Evolutionary conservation across 2,888 invertebrate genomes (phyloP).

Genomic region (Heliconius ethilla): DNA sequence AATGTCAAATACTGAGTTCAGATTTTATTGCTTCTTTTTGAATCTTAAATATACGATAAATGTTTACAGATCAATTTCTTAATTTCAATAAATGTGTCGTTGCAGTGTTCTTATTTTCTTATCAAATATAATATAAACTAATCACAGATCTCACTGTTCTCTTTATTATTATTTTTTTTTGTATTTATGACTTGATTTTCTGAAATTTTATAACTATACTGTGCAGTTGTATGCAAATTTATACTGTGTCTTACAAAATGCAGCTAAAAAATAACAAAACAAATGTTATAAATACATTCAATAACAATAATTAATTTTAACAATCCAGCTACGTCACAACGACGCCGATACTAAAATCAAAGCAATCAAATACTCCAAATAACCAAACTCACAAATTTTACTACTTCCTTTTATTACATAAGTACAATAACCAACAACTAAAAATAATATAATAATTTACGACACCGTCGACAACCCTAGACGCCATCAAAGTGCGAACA

Average conservation of each 20-base stretch:
- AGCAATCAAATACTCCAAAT: conserved; percentile 2
- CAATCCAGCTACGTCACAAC: not conserved
- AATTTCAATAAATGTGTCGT: too few relatives aligned
- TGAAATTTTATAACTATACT: too few relatives aligned
- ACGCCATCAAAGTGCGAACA: conserved; percentile 50
- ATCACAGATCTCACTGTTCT: too few relatives aligned
- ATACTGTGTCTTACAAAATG: not conserved
- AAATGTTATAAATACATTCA: too few relatives aligned
- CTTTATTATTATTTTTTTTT: too few relatives aligned
- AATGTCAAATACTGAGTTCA: too few relatives aligned
- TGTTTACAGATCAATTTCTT: too few relatives aligned
- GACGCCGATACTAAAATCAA: not conserved
- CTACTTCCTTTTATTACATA: conserved; percentile 7
- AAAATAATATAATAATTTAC: conserved; percentile 19
- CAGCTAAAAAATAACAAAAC: not conserved
- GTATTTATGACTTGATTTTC: too few relatives aligned
- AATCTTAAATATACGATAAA: too few relatives aligned
- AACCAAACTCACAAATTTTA: not conserved
- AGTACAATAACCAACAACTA: not conserved
- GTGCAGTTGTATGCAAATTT: not conserved
- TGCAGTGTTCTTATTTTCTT: too few relatives aligned
- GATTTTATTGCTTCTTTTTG: too few relatives aligned
- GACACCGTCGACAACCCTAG: conserved; percentile 48
- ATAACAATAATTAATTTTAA: not conserved
- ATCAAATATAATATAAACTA: too few relatives aligned